A percentile compares a stretch with the other conserved stretches of the same genome.
phyloP scores from a whole-genome alignment of 1,140 invertebrate species.

The Lepidurus couesii region DNA sequence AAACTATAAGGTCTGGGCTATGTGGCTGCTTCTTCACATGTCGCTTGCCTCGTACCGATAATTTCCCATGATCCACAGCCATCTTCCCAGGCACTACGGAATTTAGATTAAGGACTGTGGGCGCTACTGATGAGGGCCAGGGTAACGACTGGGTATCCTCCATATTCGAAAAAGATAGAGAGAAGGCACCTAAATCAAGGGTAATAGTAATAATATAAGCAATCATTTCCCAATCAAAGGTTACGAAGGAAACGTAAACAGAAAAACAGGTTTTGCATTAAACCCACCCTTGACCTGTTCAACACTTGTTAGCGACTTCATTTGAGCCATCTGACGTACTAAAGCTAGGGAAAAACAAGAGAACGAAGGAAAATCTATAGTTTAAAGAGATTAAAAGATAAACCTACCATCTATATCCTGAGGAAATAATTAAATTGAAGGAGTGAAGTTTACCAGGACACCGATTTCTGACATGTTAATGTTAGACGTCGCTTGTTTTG shows the following conservation, averaged over 20 bases:
- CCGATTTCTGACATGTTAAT: neutral
- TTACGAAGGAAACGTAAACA: neutral
- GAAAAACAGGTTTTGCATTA: conserved; percentile 1
- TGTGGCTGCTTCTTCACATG: conserved; percentile 23
- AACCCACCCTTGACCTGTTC: conserved; percentile 3
- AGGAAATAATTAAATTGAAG: conserved; percentile 6
- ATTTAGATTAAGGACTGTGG: neutral
- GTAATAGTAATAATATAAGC: neutral
- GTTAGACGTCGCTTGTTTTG: neutral
- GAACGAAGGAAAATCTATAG: neutral
- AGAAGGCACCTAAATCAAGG: neutral
- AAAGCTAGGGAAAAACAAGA: neutral
- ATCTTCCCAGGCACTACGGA: neutral
- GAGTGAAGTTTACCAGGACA: neutral
- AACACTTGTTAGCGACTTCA: neutral
- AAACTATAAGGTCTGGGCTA: conserved; percentile 42
- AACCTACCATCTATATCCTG: conserved; percentile 11
- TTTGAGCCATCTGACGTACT: neutral
- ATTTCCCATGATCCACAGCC: neutral
- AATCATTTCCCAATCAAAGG: neutral
- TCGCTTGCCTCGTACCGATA: neutral
- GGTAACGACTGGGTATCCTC: conserved; percentile 14
- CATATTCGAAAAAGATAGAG: conserved; percentile 2
- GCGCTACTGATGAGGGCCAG: neutral
- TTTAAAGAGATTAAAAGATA: neutral